phyloP scores from a whole-genome alignment of 2,888 invertebrate genomes.

The Matsumyia berberina region DNA sequence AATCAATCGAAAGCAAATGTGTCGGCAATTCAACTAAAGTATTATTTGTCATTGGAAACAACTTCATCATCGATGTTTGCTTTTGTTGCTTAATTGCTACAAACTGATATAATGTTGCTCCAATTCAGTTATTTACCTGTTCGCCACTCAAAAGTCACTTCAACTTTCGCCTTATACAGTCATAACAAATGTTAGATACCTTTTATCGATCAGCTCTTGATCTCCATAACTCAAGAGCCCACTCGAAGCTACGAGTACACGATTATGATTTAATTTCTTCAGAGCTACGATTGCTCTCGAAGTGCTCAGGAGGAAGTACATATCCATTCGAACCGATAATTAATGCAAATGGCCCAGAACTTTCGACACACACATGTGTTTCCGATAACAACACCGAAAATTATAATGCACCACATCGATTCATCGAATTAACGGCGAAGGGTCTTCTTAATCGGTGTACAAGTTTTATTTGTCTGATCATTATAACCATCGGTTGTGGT shows the following conservation, averaged over 20 bases:
- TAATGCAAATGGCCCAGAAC: constrained; percentile 36
- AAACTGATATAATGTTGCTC: constrained; percentile 13
- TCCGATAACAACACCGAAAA: constrained; percentile 13
- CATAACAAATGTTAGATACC: constrained; percentile 30
- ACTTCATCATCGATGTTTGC: constrained; percentile 4
- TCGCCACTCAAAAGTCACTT: constrained; percentile 20
- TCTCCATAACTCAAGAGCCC: constrained; percentile 31
- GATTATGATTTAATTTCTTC: constrained; percentile 51
- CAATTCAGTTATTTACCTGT: constrained; percentile 51
- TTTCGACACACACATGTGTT: constrained; percentile 2
- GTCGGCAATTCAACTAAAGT: constrained; percentile 3
- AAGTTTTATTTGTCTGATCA: constrained; percentile 69
- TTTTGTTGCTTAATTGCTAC: not conserved
- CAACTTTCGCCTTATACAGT: constrained; percentile 52
- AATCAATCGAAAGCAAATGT: not conserved
- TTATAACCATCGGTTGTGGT: constrained; percentile 42
- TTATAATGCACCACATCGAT: constrained; percentile 56
- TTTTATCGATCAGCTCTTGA: constrained; percentile 39
- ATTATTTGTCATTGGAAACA: constrained; percentile 22
- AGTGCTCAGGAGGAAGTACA: constrained; percentile 19
- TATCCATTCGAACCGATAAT: constrained; percentile 38
- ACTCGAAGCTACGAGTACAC: constrained; percentile 26
- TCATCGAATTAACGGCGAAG: constrained; percentile 38
- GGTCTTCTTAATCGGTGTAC: constrained; percentile 44
- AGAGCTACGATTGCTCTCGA: constrained; percentile 39